These are phyloP conservation scores for Acanthopagrus latus DNA, from an alignment of 2,797 vertebrate species.

Conservation along the genomic window DNA sequence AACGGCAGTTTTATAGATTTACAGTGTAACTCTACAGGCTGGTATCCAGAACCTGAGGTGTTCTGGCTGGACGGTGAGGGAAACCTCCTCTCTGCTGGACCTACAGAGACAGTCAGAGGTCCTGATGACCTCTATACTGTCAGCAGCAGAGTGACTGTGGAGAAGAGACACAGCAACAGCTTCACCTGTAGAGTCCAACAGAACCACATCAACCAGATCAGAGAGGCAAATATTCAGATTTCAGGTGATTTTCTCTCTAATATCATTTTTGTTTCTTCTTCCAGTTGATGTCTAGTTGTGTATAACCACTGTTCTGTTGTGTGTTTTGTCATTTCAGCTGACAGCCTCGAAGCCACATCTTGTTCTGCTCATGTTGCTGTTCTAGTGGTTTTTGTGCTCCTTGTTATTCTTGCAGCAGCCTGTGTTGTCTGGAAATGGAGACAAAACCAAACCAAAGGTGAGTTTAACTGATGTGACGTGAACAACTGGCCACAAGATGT, in stretches of 20 bases:
- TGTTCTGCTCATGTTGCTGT: background rate
- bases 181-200: too few species aligned
- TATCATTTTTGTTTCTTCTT: background rate
- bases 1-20: background rate
- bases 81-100: too few species aligned
- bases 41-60: background rate
- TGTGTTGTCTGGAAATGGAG: background rate
- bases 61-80: too few species aligned
- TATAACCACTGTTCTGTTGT: background rate
- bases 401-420: background rate
- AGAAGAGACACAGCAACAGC: too few species aligned
- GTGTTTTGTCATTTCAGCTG: slow-evolving; percentile 4
- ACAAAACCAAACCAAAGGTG: background rate
- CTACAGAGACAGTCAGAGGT: too few species aligned
- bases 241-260: background rate
- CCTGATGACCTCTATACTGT: too few species aligned
- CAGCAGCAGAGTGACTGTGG: too few species aligned
- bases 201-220: background rate
- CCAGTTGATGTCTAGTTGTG: background rate
- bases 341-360: fast-evolving
- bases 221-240: background rate
- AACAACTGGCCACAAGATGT: background rate
- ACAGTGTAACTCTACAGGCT: background rate
- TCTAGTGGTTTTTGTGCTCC: background rate
- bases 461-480: background rate